These are phyloP conservation scores for Sitobion miscanthi DNA, from an alignment of 1,140 invertebrate genomes.

Conservation along the genomic window DNA sequence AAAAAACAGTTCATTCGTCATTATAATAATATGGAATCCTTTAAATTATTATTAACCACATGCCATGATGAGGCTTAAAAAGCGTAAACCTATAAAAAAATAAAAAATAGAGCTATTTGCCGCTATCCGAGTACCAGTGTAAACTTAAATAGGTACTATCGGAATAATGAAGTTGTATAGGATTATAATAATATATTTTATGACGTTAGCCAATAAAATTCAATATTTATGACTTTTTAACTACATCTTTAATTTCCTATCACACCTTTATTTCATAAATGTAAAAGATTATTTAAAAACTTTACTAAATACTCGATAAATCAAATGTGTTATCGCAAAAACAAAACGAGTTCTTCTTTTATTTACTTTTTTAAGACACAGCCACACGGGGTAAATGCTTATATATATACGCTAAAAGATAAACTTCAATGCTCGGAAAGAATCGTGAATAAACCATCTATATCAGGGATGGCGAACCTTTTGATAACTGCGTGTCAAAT, in stretches of 20 bases:
- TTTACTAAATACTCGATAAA: not conserved
- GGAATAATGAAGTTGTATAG: not conserved
- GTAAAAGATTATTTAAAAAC: not conserved
- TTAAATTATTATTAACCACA: not conserved
- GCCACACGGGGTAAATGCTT: not conserved
- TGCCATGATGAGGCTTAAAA: not conserved
- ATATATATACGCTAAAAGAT: not conserved
- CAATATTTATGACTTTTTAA: constrained; percentile 1
- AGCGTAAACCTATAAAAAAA: not conserved
- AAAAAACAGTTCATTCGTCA: not conserved
- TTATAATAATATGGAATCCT: not conserved
- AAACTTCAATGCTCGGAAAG: not conserved
- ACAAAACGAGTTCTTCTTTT: not conserved
- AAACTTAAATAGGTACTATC: not conserved
- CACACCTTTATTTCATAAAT: not conserved
- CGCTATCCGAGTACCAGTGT: not conserved
- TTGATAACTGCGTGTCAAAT: too few species aligned
- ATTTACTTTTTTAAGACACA: not conserved
- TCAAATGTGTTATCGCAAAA: not conserved
- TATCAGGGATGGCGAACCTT: too few species aligned
- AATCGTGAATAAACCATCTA: not conserved
- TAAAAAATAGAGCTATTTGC: not conserved
- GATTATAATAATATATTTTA: not conserved
- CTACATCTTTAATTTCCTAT: not conserved
- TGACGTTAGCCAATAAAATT: not conserved